phyloP scores from a whole-genome alignment of 2,113 vertebrate species.

The Heteronetta atricapilla region DNA sequence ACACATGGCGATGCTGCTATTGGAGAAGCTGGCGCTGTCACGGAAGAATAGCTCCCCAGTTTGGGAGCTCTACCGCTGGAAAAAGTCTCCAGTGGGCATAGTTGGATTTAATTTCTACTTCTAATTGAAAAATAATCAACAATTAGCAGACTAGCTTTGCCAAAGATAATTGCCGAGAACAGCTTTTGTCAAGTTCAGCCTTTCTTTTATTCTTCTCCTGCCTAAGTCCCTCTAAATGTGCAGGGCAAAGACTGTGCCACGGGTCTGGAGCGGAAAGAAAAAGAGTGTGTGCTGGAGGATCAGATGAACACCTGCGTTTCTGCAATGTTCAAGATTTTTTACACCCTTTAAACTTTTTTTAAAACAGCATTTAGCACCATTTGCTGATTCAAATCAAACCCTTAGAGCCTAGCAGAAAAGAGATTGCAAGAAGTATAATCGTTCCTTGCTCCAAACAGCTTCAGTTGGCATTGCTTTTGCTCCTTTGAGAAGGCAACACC shows the following conservation, averaged over 20 bases:
- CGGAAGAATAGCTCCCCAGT: constrained; percentile 27
- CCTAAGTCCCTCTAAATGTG: neutral
- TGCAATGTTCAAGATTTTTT: neutral
- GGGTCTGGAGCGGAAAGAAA: neutral
- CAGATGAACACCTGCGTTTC: neutral
- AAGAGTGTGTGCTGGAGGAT: neutral
- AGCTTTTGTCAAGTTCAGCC: constrained; percentile 14
- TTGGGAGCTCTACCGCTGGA: neutral
- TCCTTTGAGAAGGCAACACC: neutral
- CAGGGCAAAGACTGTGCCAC: neutral
- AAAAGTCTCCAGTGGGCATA: neutral
- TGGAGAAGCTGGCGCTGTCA: neutral
- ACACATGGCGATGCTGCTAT: neutral
- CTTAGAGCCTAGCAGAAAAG: neutral
- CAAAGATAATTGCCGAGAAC: constrained; percentile 1
- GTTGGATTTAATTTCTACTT: constrained; percentile 49
- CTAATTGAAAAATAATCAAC: neutral
- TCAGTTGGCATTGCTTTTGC: neutral
- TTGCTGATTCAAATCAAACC: neutral
- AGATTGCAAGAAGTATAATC: neutral
- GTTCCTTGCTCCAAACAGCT: neutral
- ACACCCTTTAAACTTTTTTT: neutral
- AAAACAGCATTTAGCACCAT: neutral
- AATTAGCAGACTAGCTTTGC: neutral
- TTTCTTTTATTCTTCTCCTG: neutral